A percentile compares a stretch with the other conserved stretches of the same genome.
Evolutionary conservation across 2,113 vertebrate species (phyloP).

Genomic region (Neolamprologus hecqui): DNA sequence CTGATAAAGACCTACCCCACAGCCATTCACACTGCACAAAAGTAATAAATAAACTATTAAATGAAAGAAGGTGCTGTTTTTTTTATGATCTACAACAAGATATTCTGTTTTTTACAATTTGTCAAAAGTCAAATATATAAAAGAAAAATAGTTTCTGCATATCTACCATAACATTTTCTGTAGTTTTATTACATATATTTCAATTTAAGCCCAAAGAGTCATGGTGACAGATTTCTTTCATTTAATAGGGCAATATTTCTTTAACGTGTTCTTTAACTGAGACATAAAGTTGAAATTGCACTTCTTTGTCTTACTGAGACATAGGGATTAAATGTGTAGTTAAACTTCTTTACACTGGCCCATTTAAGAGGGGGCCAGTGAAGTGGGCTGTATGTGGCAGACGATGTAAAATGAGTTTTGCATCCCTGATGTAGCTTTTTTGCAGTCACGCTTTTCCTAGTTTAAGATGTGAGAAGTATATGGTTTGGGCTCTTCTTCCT

Average conservation of each 20-base stretch:
- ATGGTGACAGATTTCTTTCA: not conserved
- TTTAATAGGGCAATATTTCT: not conserved
- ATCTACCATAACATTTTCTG: not conserved
- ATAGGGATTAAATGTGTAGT: not conserved
- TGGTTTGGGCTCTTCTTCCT: not conserved
- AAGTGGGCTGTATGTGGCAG: not conserved
- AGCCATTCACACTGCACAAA: not conserved
- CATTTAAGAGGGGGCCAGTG: not conserved
- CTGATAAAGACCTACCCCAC: not conserved
- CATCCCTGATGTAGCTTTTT: not conserved
- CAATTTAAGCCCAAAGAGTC: not conserved
- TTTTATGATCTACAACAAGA: not conserved
- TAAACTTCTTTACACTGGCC: not conserved
- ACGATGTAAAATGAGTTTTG: not conserved
- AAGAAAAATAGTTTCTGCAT: not conserved
- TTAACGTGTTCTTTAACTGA: not conserved
- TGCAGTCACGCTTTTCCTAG: not conserved
- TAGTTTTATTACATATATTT: not conserved
- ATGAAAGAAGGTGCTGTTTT: not conserved
- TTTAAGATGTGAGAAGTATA: not conserved
- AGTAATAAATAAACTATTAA: not conserved
- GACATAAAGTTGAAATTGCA: not conserved
- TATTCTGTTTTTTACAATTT: not conserved
- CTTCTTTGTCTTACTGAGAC: not conserved
- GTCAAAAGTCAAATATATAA: not conserved